Percentiles rank a stretch among this genome's conserved stretches.
Evolutionary conservation across 2,113 vertebrate genomes (phyloP).

Genomic region (Siniperca chuatsi): DNA sequence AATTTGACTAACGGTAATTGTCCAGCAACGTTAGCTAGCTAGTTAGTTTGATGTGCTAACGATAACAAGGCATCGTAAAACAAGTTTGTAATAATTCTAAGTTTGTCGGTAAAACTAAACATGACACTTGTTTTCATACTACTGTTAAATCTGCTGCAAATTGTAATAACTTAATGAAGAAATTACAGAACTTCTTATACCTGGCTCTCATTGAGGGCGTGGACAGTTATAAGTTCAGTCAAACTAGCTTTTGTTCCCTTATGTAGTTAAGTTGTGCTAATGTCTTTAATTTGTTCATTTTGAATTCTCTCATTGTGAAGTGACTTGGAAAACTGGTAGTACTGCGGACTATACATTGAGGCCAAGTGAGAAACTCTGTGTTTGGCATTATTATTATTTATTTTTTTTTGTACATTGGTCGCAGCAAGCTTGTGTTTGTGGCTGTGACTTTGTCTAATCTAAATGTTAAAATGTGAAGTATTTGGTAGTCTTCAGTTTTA

Average conservation of each 20-base stretch:
- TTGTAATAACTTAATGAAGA: neutral
- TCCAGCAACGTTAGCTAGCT: neutral
- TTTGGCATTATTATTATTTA: neutral
- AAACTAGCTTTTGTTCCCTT: neutral
- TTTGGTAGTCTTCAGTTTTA: neutral
- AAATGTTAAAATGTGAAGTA: neutral
- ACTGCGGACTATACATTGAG: no score
- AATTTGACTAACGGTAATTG: neutral
- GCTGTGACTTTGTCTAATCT: neutral
- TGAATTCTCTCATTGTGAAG: no score
- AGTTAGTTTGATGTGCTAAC: neutral
- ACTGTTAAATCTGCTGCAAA: neutral
- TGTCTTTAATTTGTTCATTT: no score
- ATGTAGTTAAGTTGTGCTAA: neutral
- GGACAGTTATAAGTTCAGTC: neutral
- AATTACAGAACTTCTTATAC: neutral
- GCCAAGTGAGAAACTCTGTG: neutral
- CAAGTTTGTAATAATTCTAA: neutral
- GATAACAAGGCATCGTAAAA: neutral
- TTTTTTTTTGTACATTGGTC: neutral
- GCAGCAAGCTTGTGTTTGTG: neutral
- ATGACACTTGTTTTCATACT: neutral
- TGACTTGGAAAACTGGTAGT: no score
- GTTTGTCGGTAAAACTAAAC: neutral
- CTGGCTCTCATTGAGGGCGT: neutral